A percentile compares a stretch with the other conserved stretches of the same genome.
phyloP scores from a whole-genome alignment of 2,888 invertebrate genomes.

The Auanema freiburgensis region DNA sequence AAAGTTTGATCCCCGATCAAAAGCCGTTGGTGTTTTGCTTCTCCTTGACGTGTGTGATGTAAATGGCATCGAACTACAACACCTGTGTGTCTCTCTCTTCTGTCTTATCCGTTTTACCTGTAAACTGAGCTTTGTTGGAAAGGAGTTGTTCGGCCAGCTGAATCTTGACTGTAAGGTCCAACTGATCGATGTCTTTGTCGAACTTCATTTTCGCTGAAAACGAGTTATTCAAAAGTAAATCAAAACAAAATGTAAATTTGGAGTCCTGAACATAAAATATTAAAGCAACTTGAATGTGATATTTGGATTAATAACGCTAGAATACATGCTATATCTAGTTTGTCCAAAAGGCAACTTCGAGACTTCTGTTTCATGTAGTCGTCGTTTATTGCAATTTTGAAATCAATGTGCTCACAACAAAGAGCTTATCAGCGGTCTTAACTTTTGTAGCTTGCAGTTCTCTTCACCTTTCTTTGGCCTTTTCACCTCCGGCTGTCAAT shows the following conservation, averaged over 20 bases:
- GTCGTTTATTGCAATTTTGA: no score
- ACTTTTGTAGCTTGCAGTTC: no score
- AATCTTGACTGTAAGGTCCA: constrained; percentile 4
- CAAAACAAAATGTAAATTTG: no score
- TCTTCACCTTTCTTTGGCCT: constrained; percentile 16
- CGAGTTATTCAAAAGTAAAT: neutral
- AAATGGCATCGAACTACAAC: constrained; percentile 35
- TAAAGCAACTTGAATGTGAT: no score
- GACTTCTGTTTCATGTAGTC: no score
- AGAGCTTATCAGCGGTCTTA: no score
- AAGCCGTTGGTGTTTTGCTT: constrained; percentile 36
- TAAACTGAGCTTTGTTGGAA: constrained; percentile 1
- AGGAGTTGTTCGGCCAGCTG: neutral
- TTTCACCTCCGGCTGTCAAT: constrained; percentile 9
- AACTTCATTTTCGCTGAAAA: constrained; percentile 14
- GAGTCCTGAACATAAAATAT: no score
- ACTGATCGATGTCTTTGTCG: constrained; percentile 15
- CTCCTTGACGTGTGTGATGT: constrained; percentile 41
- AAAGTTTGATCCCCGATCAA: constrained; percentile 15
- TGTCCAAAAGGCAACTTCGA: no score
- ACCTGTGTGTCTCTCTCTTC: neutral
- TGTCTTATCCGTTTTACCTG: neutral
- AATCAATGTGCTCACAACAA: no score
- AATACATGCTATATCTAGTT: constrained; percentile 4
- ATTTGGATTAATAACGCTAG: constrained; percentile 1